phyloP scores from a whole-genome alignment of 1,140 invertebrate genomes.

The Papilio helenus region DNA sequence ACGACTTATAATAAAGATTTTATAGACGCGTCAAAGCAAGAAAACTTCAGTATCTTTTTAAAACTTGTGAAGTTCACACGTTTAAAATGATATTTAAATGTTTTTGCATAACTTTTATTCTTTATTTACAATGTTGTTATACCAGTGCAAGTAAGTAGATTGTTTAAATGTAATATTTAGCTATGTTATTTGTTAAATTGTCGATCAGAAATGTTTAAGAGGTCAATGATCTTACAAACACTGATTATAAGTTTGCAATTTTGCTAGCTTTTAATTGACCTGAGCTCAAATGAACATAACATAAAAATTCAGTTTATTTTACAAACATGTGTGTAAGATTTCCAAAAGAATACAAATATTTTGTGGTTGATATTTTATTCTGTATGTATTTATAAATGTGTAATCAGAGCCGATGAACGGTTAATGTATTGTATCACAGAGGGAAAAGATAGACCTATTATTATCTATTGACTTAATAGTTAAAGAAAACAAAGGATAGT shows the following conservation, averaged over 20 bases:
- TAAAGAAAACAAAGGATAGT: not conserved
- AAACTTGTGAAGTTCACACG: not conserved
- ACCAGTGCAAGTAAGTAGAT: conserved; percentile 16
- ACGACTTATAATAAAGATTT: not conserved
- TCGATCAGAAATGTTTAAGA: not conserved
- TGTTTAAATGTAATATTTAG: not conserved
- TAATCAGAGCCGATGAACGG: not conserved
- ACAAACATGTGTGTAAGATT: too few species aligned
- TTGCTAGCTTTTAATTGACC: not conserved
- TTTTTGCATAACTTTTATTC: not conserved
- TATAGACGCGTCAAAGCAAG: not conserved
- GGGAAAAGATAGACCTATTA: not conserved
- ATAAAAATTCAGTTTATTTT: too few species aligned
- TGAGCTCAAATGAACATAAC: too few species aligned
- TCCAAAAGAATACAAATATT: not conserved
- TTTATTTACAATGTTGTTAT: conserved; percentile 15
- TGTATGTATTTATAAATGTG: not conserved
- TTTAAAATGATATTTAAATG: not conserved
- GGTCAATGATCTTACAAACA: not conserved
- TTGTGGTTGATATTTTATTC: not conserved
- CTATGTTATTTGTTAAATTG: not conserved
- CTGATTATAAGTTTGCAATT: not conserved
- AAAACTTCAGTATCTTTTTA: conserved; percentile 7
- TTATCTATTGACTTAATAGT: not conserved
- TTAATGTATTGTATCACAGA: not conserved